Evolutionary conservation across 1,140 invertebrate genomes (phyloP), one percentile per base, ranked within the genome.

Genomic region (Orius laevigatus): DNA sequence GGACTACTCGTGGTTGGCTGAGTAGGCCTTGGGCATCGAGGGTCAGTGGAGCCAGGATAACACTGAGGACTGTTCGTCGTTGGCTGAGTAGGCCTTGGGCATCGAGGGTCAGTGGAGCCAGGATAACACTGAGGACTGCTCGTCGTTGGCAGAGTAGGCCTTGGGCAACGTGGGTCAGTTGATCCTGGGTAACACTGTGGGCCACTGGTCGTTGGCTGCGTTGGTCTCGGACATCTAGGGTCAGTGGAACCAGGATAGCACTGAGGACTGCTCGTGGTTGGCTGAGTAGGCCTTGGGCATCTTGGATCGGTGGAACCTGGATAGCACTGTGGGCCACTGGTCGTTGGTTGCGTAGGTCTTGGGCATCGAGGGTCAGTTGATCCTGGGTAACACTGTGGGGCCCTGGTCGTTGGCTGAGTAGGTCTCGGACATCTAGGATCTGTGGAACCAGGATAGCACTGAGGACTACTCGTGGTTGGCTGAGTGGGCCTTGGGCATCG

Each of bases 261-360:
- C n/a, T n/a, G n/a, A n/a, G 25, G 54, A n/a, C n/a, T n/a, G n/a
- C n/a, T n/a, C n/a, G 53, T 34, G 48, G 25, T 3, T 25, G 25
- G 25, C 25, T 25, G 25, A 3, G 36, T 16, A 2, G 40, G 12
- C 12, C 57, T 54, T 10, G 66, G 66, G 53, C 67, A 70, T 48
- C 65, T 55, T 19, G 66, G 67, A 59, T 69, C 65, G 2, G 55
- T 58, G n/a, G 59, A 63, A 39, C 66, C 66, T n/a, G 61, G 65
- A 52, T 58, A 65, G 50, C 63, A 68, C 5, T 53, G 44, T 25
- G 55, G 34, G 45, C 48, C 1, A 10, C 18, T 35, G 46, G 53
- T 50, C 32, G 45, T 44, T 56, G 56, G 49, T 61, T 60, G 31
- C 59, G 25, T 19, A 59, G 59, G 49, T 61, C 58, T n/a, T n/a